Percentiles rank a stretch among this genome's conserved stretches.
phyloP scores from a whole-genome alignment of 1,140 invertebrate species.

The Heterodera carotae region DNA sequence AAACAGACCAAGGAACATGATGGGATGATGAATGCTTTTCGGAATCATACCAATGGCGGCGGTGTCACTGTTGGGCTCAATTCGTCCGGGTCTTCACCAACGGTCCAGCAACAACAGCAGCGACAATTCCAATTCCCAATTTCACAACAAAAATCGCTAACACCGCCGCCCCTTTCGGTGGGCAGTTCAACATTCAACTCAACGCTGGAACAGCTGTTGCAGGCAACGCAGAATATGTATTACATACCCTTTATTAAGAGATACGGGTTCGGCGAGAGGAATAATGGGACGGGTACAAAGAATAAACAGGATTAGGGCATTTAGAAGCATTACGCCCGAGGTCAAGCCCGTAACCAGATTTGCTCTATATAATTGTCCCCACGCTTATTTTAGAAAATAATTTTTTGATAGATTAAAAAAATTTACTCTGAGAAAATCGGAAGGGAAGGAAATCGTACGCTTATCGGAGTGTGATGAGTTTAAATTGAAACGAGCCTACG shows the following conservation, averaged over 20 bases:
- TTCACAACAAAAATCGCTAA: conserved; percentile 23
- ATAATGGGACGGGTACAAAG: neutral
- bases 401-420: no score
- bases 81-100: conserved; percentile 27
- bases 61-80: neutral
- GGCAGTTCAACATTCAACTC: conserved; percentile 25
- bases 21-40: conserved; percentile 24
- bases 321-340: no score
- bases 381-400: no score
- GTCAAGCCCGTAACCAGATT: no score
- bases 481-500: no score
- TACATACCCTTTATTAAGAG: neutral
- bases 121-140: neutral
- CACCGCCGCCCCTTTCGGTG: conserved; percentile 28
- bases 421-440: no score
- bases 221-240: conserved; percentile 30
- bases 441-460: no score
- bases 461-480: no score
- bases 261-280: no score
- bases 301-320: neutral
- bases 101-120: conserved; percentile 1
- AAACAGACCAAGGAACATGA: neutral
- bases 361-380: no score
- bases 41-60: conserved; percentile 11
- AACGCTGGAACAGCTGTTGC: conserved; percentile 6